phyloP scores from a whole-genome alignment of 2,113 vertebrate species.

The Amazona vittata region DNA sequence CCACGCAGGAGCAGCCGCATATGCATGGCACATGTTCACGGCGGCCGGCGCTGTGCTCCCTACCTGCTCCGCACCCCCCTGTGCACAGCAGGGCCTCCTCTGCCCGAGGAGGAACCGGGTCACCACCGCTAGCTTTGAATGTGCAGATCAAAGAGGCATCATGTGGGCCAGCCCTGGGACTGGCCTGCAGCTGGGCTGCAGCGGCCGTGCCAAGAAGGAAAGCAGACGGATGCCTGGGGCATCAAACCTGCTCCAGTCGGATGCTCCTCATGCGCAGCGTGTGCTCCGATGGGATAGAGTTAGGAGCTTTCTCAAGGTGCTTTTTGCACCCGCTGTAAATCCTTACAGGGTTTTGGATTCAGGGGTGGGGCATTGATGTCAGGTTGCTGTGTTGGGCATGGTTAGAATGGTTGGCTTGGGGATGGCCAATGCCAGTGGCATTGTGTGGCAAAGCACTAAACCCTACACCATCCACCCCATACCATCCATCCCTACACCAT shows the following conservation, averaged over 20 bases:
- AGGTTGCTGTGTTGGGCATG: neutral
- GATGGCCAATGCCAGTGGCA: neutral
- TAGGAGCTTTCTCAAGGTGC: neutral
- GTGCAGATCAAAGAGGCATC: constrained; percentile 57
- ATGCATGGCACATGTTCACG: constrained; percentile 43
- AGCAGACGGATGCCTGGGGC: constrained; percentile 39
- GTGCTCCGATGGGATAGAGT: neutral
- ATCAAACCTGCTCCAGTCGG: constrained; percentile 7
- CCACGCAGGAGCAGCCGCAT: neutral
- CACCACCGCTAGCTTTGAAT: constrained; percentile 47
- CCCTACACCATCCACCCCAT: too few species aligned
- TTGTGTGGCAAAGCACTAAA: neutral
- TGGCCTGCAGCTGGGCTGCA: constrained; percentile 66
- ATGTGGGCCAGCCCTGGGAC: constrained; percentile 32
- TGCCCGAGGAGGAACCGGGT: neutral
- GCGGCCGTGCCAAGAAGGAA: constrained; percentile 39
- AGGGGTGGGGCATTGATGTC: rapidly evolving
- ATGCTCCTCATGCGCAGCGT: rapidly evolving
- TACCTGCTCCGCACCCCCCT: constrained; percentile 51
- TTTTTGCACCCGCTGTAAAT: neutral
- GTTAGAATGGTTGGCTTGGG: neutral
- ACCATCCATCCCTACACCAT: too few species aligned
- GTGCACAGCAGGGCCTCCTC: constrained; percentile 39
- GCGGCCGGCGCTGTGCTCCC: neutral
- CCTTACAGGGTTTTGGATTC: neutral